Base-by-base conservation (phyloP, 2,113 vertebrate genomes). In the Psittacara wagleri region DNA sequence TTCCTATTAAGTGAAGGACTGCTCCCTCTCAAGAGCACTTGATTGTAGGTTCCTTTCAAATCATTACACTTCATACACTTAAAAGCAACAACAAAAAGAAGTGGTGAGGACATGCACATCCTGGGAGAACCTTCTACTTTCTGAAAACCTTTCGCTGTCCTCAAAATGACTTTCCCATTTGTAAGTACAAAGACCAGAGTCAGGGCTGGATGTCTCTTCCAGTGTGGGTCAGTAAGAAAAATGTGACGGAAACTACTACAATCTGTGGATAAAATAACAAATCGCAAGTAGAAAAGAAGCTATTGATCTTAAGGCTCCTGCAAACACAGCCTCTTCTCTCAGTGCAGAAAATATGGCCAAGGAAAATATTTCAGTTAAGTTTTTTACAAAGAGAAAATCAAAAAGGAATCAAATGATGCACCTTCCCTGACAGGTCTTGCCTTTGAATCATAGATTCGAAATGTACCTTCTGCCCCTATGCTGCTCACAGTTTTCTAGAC, bases 31-130 rank as follows among this genome's bases (percentile, higher is more conserved):
- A 41, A 78, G 28, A 88, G 12, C 29, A 37, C 10, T 68, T 62
- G n/a, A 20, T 23, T 4, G 5, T 29, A 37, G 6, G 11, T 27
- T 80, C 9, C 22, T 67, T 92, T 77, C 28, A 44, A 4, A 66
- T 83, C 37, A 24, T 29, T 44, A 17, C 13, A 48, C 10, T 62
- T 81, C 17, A 14, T 14, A n/a, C 4, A 10, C 13, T 80, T 92
- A n/a, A 63, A 87, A 54, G 29, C 9, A 88, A 39, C 16, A 49
- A 33, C 41, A 51, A 80, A 76, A 66, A 66, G 1, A 62, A 80
- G 15, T 3, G 9, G 3, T 43, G 23, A 89, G 20, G 75, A 72
- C 0, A 0, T 22, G 29, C 31, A 55, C 2, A 4, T 61, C 29
- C 68, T 78, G 12, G 17, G 27, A 88, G 11, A 92, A 76, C 2